Conservation (phyloP, 2,888 invertebrate species). For the Yponomeuta malinellus region DNA sequence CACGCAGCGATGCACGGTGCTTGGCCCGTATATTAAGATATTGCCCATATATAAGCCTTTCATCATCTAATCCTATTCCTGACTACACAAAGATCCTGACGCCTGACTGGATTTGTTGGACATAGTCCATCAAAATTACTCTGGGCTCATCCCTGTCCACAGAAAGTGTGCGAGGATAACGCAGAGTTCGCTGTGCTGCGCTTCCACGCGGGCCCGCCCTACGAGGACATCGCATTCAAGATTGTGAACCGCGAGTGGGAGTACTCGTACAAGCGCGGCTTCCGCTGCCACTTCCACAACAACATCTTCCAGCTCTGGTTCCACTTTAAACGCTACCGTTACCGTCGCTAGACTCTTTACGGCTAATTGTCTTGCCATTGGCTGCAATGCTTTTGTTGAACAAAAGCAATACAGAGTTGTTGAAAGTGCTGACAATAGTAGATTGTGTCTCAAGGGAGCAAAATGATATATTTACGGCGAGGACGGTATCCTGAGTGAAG, state of each 20-base stretch:
- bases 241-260: constrained; percentile 99
- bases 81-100: too few relatives aligned
- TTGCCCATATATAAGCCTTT: too few relatives aligned
- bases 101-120: too few relatives aligned
- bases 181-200: constrained; percentile 95
- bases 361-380: background rate
- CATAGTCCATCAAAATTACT: too few relatives aligned
- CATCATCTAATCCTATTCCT: too few relatives aligned
- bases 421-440: background rate
- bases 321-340: constrained; percentile 98
- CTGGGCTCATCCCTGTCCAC: constrained; percentile 34
- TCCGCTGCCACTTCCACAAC: constrained; percentile 99
- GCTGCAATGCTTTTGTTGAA: too few relatives aligned
- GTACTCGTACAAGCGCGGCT: constrained; percentile 98
- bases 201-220: constrained; percentile 99
- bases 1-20: too few relatives aligned
- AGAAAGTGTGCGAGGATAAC: constrained; percentile 94
- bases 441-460: too few relatives aligned
- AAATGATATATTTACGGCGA: too few relatives aligned
- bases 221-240: constrained; percentile 99
- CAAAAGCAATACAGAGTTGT: too few relatives aligned
- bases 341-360: constrained; percentile 79
- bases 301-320: constrained; percentile 99
- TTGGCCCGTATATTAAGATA: too few relatives aligned
- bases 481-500: too few relatives aligned